Conservation (phyloP, 2,113 vertebrate genomes). For the Clarias gariepinus region DNA sequence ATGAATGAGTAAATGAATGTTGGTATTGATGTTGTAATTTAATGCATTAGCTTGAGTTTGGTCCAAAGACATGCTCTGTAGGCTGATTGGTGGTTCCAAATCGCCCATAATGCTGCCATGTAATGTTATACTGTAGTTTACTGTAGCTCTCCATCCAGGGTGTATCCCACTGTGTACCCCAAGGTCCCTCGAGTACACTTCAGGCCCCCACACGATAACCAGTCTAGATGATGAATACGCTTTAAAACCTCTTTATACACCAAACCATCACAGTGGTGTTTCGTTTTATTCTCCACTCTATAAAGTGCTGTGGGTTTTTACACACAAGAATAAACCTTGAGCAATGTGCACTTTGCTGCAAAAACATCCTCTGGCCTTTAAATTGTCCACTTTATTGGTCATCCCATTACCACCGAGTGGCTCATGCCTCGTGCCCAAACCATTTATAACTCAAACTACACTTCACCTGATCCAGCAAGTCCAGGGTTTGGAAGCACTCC, state of each 20-base stretch:
- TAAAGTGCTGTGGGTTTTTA: background rate
- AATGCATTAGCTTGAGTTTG: background rate
- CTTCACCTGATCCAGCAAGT: background rate
- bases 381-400: background rate
- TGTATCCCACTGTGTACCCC: too few relatives aligned
- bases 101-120: too few relatives aligned
- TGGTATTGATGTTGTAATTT: background rate
- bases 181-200: too few relatives aligned
- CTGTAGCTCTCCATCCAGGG: too few relatives aligned
- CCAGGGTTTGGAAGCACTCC: background rate
- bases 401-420: background rate
- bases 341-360: background rate
- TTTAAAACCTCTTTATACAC: background rate
- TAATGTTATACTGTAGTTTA: too few relatives aligned
- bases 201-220: too few relatives aligned
- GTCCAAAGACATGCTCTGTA: too few relatives aligned
- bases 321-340: background rate
- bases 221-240: background rate
- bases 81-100: too few relatives aligned
- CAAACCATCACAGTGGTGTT: background rate
- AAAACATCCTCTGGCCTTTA: background rate
- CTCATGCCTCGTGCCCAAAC: background rate
- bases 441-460: background rate
- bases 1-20: background rate
- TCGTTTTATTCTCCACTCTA: background rate